Percentiles rank a stretch among this genome's conserved stretches.
Conservation (phyloP, 2,888 invertebrate species). For the Sminthurides aquaticus region DNA sequence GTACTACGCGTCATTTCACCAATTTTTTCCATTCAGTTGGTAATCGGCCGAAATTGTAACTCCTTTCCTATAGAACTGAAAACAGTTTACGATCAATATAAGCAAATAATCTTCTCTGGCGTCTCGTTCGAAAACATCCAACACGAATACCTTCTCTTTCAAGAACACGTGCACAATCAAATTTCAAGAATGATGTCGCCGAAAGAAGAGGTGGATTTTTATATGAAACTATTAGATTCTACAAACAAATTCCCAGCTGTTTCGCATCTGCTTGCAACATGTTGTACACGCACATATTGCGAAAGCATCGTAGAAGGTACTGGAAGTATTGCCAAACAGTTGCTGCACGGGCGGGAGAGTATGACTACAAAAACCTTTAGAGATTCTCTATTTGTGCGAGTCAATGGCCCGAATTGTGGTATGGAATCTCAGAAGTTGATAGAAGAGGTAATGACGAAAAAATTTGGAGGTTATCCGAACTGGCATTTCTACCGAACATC, state of each 20-base stretch:
- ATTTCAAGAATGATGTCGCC: not conserved
- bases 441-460: not conserved
- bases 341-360: not conserved
- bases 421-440: not conserved
- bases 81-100: not conserved
- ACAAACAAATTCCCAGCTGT: not conserved
- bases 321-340: not conserved
- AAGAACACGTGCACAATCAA: not conserved
- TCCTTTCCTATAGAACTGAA: not conserved
- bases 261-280: not conserved
- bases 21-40: not conserved
- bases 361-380: not conserved
- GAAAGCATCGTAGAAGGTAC: not conserved
- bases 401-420: not conserved
- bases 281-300: not conserved
- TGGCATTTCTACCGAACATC: not conserved
- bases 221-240: not conserved
- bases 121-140: not conserved
- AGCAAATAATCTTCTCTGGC: not conserved
- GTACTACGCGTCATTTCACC: not conserved
- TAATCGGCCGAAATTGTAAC: not conserved
- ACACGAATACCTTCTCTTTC: not conserved
- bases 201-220: not conserved
- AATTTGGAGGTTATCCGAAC: not conserved
- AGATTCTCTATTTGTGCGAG: not conserved